Percentiles rank a stretch among this genome's conserved stretches.
Conservation (phyloP, 2,113 vertebrate genomes). For the Lycocorax pyrrhopterus region DNA sequence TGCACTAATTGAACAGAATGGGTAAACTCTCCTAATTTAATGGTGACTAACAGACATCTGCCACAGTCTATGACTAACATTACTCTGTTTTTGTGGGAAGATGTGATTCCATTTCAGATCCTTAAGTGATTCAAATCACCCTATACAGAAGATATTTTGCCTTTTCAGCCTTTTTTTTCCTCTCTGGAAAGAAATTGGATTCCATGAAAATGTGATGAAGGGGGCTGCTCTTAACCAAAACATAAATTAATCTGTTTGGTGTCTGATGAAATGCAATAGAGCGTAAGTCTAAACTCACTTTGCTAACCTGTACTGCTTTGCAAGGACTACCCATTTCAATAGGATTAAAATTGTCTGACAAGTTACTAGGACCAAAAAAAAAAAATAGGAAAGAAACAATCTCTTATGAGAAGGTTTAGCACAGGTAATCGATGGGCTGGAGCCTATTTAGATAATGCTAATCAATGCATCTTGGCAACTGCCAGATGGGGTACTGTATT, state of each 20-base stretch:
- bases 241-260: not conserved
- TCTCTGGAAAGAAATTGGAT: not conserved
- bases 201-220: not conserved
- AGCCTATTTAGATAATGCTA: not conserved
- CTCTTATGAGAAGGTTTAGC: not conserved
- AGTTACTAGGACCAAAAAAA: not conserved
- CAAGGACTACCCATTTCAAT: not conserved
- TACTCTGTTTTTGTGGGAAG: not conserved
- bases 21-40: not conserved
- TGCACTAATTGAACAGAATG: not conserved
- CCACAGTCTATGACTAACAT: not conserved
- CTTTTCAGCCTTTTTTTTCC: not conserved
- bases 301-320: not conserved
- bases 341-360: not conserved
- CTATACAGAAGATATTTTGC: not conserved
- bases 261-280: not conserved
- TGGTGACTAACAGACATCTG: conserved; percentile 34
- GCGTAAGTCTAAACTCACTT: not conserved
- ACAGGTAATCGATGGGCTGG: not conserved
- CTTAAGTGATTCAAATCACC: not conserved
- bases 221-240: not conserved
- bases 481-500: not conserved
- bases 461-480: not conserved
- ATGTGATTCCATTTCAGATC: not conserved
- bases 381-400: not conserved